A percentile compares a stretch with the other conserved stretches of the same genome.
These are phyloP conservation scores for Diarsia rubi DNA, from an alignment of 2,888 invertebrate species.

Conservation along the genomic window DNA sequence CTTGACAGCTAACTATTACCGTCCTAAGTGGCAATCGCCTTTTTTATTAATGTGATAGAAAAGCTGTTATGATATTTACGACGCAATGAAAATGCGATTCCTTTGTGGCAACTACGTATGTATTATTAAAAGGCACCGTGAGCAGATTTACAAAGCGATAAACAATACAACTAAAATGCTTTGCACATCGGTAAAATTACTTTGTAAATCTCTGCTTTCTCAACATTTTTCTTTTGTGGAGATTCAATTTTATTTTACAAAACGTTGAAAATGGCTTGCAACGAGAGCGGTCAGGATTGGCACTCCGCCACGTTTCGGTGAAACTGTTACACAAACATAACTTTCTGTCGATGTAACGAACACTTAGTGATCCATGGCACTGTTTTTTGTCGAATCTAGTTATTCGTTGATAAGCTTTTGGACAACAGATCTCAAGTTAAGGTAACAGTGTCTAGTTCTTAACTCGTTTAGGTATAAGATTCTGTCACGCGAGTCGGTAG, in stretches of 20 bases:
- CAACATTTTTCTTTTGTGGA: conserved; percentile 36
- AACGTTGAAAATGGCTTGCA: conserved; percentile 45
- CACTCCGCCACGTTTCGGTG: conserved; percentile 51
- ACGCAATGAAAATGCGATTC: conserved; percentile 24
- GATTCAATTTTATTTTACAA: conserved; percentile 50
- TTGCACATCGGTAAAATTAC: conserved; percentile 36
- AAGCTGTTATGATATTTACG: conserved; percentile 19
- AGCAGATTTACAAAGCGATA: conserved; percentile 19
- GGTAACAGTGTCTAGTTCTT: background rate
- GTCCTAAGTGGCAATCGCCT: conserved; percentile 7
- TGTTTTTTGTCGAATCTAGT: conserved; percentile 7
- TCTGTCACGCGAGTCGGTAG: conserved; percentile 1
- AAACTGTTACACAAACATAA: conserved; percentile 46
- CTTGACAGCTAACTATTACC: conserved; percentile 28
- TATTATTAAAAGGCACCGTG: conserved; percentile 33
- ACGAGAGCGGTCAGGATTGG: conserved; percentile 46
- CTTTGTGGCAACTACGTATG: conserved; percentile 15
- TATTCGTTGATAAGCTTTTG: background rate
- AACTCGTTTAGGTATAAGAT: background rate
- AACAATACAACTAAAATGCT: conserved; percentile 41
- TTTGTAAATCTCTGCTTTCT: conserved; percentile 46
- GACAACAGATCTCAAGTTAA: background rate
- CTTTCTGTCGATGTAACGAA: conserved; percentile 28
- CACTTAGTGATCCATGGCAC: conserved; percentile 13
- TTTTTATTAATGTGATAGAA: conserved; percentile 27